Percentiles rank a stretch among this genome's conserved stretches.
These are phyloP conservation scores for Promerops cafer DNA, from an alignment of 2,113 vertebrate genomes.

Conservation along the genomic window DNA sequence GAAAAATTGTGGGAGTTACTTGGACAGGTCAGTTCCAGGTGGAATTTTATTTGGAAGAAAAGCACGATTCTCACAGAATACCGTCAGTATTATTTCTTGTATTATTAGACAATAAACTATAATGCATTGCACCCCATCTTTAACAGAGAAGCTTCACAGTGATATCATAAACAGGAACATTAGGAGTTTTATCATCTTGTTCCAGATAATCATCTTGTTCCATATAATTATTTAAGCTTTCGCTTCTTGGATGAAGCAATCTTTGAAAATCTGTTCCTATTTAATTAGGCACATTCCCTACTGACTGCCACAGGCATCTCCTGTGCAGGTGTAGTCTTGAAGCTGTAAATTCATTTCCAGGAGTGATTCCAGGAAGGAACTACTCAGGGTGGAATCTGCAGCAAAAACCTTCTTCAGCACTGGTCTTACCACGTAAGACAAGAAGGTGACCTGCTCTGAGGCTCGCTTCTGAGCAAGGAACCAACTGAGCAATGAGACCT, in stretches of 20 bases:
- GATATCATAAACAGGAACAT: slow-evolving; percentile 12
- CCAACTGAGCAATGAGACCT: background rate
- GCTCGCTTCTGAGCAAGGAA: background rate
- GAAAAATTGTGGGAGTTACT: background rate
- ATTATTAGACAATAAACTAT: background rate
- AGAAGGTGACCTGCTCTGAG: background rate
- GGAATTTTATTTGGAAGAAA: slow-evolving; percentile 3
- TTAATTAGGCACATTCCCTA: slow-evolving; percentile 62
- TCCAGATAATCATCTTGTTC: slow-evolving; percentile 52
- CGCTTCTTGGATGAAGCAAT: slow-evolving; percentile 37
- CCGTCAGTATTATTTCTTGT: background rate
- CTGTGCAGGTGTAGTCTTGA: slow-evolving; percentile 63
- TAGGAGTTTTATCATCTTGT: slow-evolving; percentile 55
- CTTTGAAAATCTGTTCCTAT: slow-evolving; percentile 43
- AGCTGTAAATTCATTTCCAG: slow-evolving; percentile 32
- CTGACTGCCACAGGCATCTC: slow-evolving; percentile 52
- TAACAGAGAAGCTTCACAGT: background rate
- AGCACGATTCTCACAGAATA: background rate
- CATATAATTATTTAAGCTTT: slow-evolving; percentile 44
- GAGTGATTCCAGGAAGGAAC: background rate
- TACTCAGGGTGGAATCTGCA: slow-evolving; percentile 18
- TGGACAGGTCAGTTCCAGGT: background rate
- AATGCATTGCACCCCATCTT: background rate
- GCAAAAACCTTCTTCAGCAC: background rate
- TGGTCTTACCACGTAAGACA: background rate